A percentile compares a stretch with the other conserved stretches of the same genome.
phyloP scores from a whole-genome alignment of 2,888 invertebrate species.

The Melipona bicolor region DNA sequence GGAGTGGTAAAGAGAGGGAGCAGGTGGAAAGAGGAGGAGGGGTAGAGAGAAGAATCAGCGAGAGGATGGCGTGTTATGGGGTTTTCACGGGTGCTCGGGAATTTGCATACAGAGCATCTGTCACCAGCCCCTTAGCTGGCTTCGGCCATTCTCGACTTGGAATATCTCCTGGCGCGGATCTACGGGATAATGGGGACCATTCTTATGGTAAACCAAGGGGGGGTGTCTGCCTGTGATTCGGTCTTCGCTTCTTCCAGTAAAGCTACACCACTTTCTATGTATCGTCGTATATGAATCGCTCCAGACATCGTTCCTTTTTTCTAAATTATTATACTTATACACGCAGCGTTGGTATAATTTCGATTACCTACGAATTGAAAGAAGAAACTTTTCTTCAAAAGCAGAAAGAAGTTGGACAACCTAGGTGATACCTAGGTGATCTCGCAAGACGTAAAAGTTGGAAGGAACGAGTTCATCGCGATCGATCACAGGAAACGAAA shows the following conservation, averaged over 20 bases:
- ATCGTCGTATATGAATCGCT: slow-evolving; percentile 12
- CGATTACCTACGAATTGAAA: slow-evolving; percentile 38
- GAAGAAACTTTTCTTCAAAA: neutral
- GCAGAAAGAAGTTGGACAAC: neutral
- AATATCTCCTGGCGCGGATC: slow-evolving; percentile 81
- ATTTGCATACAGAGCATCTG: slow-evolving; percentile 84
- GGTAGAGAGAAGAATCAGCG: slow-evolving; percentile 47
- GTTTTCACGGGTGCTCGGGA: slow-evolving; percentile 78
- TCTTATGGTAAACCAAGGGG: slow-evolving; percentile 82
- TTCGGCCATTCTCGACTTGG: slow-evolving; percentile 82
- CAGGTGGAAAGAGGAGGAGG: slow-evolving; percentile 51
- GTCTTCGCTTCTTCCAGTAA: slow-evolving; percentile 37
- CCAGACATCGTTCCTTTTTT: neutral
- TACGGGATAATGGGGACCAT: slow-evolving; percentile 83
- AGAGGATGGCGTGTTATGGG: slow-evolving; percentile 71
- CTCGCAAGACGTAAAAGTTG: slow-evolving; percentile 18
- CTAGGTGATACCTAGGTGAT: neutral
- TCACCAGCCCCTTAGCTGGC: slow-evolving; percentile 83
- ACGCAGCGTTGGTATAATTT: neutral
- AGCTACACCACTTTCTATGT: slow-evolving; percentile 42
- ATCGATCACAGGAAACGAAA: slow-evolving; percentile 26
- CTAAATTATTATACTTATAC: neutral
- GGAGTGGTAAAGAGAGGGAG: slow-evolving; percentile 63
- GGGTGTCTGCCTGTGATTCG: slow-evolving; percentile 70
- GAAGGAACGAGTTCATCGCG: slow-evolving; percentile 15